Percentiles rank a stretch among this genome's conserved stretches.
phyloP scores from a whole-genome alignment of 2,797 vertebrate species.

The Linurgus olivaceus region DNA sequence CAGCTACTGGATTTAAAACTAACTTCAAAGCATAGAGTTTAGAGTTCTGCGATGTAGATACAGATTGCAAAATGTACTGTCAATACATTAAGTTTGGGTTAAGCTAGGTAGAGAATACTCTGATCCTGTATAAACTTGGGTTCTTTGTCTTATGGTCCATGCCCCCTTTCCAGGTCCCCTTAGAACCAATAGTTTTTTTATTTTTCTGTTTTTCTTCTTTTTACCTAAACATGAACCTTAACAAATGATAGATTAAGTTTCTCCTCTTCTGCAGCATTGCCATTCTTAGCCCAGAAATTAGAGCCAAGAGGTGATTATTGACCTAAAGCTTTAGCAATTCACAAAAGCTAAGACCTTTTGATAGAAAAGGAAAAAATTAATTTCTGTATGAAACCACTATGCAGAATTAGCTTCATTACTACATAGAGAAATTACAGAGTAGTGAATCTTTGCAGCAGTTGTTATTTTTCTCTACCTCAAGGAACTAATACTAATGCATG shows the following conservation, averaged over 20 bases:
- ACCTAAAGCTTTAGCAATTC: neutral
- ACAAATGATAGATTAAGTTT: neutral
- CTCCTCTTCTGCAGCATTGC: neutral
- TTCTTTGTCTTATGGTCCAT: neutral
- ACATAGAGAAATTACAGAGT: neutral
- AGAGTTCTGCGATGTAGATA: neutral
- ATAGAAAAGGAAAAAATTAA: neutral
- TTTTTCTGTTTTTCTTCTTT: neutral
- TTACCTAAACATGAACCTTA: neutral
- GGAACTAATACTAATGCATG: neutral
- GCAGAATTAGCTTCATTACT: neutral
- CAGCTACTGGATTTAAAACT: neutral
- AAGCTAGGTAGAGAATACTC: neutral
- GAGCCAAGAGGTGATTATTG: neutral
- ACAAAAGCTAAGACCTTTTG: neutral
- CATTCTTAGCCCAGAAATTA: neutral
- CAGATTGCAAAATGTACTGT: neutral
- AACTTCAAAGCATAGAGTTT: neutral
- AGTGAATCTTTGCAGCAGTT: neutral
- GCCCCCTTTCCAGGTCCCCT: neutral
- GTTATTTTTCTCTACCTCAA: neutral
- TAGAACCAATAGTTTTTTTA: neutral
- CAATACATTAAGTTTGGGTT: neutral
- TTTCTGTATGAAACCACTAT: neutral
- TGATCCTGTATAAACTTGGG: rapidly evolving